Evolutionary conservation across 2,888 invertebrate species (phyloP), one percentile per base, ranked within the genome.

Genomic region (Rhimphoctona megacephalus): DNA sequence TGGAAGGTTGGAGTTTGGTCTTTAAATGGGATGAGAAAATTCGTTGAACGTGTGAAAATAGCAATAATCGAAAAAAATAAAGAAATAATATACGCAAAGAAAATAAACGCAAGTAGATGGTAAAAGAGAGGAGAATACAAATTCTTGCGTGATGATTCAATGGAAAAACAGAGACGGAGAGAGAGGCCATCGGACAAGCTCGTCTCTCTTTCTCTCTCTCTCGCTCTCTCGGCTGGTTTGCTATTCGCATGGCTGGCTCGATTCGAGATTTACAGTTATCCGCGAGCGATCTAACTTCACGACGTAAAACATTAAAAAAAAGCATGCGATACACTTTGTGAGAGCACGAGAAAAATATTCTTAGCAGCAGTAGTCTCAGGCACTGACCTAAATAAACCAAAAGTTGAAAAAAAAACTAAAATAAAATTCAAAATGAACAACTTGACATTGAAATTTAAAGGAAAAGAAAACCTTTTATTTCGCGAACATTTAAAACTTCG

Each of bases 241-340:
- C 79, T 70, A 82, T 82, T 85, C 82, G 85, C 85, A 79, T 85
- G 78, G 78, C 78, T 74, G 81, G 67, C 74, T 69, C 85, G 85
- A 85, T 81, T 85, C 69, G 52, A 78, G 43, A 79, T 85, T 36
- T 85, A 85, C 85, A 85, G 85, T 85, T 85, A 82, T 85, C 79
- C 69, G 61, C 6, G 46, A 39, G 43, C 36, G 61, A 73, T 72
- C 76, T 61, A 61, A 30, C 39, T 64, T 52, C 64, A 8, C 66
- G 72, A 66, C 5, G 43, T 43, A 11, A 25, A 61, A 36, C 64
- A 61, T 49, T 36, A 25, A 52, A 66, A 49, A 69, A 70, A 49
- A 17, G 30, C 19, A 36, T 17, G 22, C 43, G 52, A 54, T 49
- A 79, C 17, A 33, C 54, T 33, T 46, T 49, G 57, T 14, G 30